Evolutionary conservation across 2,113 vertebrate species (phyloP).

Genomic region (Xyliphius kryptos): DNA sequence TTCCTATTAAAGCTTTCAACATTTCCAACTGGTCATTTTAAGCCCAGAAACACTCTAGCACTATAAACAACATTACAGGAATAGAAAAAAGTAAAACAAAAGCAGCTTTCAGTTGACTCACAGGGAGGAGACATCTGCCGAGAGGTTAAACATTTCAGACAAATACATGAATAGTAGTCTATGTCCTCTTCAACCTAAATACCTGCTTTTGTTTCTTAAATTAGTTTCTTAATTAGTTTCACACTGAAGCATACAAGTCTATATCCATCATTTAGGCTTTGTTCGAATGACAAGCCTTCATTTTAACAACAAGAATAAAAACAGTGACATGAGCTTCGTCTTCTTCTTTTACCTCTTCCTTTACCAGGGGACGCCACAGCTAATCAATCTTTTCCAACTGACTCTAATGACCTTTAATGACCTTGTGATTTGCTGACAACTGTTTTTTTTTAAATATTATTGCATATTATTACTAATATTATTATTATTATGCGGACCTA

Average conservation of each 20-base stretch:
- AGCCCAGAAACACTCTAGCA: not conserved
- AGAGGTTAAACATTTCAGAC: not conserved
- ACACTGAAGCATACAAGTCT: not conserved
- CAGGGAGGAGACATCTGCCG: not conserved
- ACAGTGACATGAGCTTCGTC: too few species aligned
- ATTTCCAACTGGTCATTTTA: not conserved
- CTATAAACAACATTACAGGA: not conserved
- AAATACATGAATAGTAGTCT: not conserved
- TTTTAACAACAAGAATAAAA: too few species aligned
- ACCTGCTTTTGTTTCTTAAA: not conserved
- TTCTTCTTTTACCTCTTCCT: too few species aligned
- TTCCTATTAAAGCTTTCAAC: not conserved
- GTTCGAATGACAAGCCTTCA: not conserved
- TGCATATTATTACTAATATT: too few species aligned
- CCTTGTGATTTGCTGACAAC: too few species aligned
- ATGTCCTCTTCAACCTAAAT: not conserved
- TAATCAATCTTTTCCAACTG: too few species aligned
- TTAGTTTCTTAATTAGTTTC: not conserved
- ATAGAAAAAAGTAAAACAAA: not conserved
- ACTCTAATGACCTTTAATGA: too few species aligned
- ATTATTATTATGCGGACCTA: too few species aligned
- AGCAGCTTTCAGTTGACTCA: not conserved
- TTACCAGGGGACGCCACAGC: too few species aligned
- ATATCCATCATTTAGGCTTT: not conserved
- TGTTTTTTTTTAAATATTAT: too few species aligned